A percentile compares a stretch with the other conserved stretches of the same genome.
Conservation (phyloP, 2,797 vertebrate species). For the Coreius guichenoti region DNA sequence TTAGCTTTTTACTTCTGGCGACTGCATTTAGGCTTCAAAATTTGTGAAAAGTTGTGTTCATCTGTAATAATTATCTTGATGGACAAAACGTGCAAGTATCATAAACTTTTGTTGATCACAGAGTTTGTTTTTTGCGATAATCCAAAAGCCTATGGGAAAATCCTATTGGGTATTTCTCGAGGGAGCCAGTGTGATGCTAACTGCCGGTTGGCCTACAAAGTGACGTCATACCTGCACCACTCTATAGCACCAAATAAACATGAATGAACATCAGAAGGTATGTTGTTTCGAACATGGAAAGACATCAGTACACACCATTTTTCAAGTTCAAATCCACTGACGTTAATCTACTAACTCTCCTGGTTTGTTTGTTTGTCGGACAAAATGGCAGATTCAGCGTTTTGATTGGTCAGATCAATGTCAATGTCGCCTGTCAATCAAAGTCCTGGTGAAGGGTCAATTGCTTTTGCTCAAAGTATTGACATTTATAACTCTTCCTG, state of each 20-base stretch:
- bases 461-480: not conserved
- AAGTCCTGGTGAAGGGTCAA: not conserved
- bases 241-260: not conserved
- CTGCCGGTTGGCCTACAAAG: no score
- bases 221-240: no score
- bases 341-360: not conserved
- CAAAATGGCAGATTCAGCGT: not conserved
- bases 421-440: not conserved
- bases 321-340: not conserved
- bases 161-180: no score
- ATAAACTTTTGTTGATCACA: no score
- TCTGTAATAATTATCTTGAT: no score
- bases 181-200: no score
- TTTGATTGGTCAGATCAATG: not conserved
- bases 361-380: not conserved
- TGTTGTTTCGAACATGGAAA: not conserved
- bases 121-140: no score
- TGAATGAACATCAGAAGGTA: conserved; percentile 1
- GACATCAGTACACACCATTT: not conserved
- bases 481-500: not conserved
- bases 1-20: no score
- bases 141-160: no score
- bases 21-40: no score
- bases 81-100: no score
- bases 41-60: no score